A percentile compares a stretch with the other conserved stretches of the same genome.
Evolutionary conservation across 2,888 invertebrate species (phyloP).

Genomic region (Malthinus seriepunctatus): DNA sequence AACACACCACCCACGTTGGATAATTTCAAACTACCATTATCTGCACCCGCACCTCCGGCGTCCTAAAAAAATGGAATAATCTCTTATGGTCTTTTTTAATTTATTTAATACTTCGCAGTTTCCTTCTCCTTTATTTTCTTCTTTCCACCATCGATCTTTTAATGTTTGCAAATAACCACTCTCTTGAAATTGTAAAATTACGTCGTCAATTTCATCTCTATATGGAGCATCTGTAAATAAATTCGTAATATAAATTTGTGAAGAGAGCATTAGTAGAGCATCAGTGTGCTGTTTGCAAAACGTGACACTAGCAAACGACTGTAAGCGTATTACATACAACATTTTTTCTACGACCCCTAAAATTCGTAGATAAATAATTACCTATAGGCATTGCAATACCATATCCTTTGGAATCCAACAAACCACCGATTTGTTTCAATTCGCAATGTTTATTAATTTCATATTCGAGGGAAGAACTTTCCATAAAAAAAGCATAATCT

Average conservation of each 20-base stretch:
- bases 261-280: too few relatives aligned
- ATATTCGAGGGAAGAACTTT: conserved; percentile 94
- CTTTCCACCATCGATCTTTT: conserved; percentile 92
- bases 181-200: conserved; percentile 88
- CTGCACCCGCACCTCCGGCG: not conserved
- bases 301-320: too few relatives aligned
- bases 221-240: conserved; percentile 69
- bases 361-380: too few relatives aligned
- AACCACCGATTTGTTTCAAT: conserved; percentile 77
- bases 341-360: too few relatives aligned
- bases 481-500: conserved; percentile 93
- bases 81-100: too few relatives aligned
- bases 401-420: conserved; percentile 89
- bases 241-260: too few relatives aligned
- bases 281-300: too few relatives aligned
- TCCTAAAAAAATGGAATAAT: not conserved
- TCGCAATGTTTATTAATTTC: conserved; percentile 80
- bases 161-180: conserved; percentile 78
- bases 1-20: conserved; percentile 92
- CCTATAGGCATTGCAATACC: conserved; percentile 91
- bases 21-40: conserved; percentile 64
- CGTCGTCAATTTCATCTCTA: conserved; percentile 81
- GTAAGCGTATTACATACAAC: too few relatives aligned
- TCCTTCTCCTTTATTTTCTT: conserved; percentile 55
- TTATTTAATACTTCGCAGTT: conserved; percentile 35